These are phyloP conservation scores for Hylomyscus alleni DNA, from an alignment of 2,797 vertebrate genomes.

Conservation along the genomic window DNA sequence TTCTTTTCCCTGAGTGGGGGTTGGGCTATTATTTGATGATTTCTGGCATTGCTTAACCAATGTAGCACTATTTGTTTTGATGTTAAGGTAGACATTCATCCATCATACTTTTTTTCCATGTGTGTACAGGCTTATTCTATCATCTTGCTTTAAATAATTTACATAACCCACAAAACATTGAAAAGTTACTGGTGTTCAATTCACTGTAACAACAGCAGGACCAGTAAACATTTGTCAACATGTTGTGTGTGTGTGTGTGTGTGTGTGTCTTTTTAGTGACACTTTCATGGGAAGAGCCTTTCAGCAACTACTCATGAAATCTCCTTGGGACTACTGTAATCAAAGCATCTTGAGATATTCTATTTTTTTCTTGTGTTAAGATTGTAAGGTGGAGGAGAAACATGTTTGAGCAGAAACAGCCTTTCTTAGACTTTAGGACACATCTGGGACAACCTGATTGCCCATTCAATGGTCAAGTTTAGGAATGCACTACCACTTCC, in stretches of 20 bases:
- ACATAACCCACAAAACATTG: not conserved
- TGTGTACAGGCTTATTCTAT: not conserved
- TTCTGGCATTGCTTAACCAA: constrained; percentile 63
- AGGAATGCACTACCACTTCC: not conserved
- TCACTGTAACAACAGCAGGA: not conserved
- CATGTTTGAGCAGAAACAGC: not conserved
- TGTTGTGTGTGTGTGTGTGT: not conserved
- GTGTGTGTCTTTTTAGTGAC: not conserved
- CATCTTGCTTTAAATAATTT: not conserved
- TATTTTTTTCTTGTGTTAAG: not conserved
- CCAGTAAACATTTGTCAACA: not conserved
- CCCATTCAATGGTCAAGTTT: not conserved
- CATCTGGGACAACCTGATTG: not conserved
- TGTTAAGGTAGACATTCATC: constrained; percentile 55
- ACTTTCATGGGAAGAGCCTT: not conserved
- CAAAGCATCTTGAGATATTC: not conserved
- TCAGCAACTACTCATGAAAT: not conserved
- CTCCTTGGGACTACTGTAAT: not conserved
- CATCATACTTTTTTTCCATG: not conserved
- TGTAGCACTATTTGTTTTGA: not conserved
- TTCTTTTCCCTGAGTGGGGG: constrained; percentile 36
- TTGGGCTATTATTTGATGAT: constrained; percentile 46
- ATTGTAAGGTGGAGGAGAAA: not conserved
- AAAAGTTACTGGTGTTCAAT: not conserved
- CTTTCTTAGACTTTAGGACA: not conserved